phyloP scores from a whole-genome alignment of 2,113 vertebrate genomes.

The Machaerirhynchus nigripectus region DNA sequence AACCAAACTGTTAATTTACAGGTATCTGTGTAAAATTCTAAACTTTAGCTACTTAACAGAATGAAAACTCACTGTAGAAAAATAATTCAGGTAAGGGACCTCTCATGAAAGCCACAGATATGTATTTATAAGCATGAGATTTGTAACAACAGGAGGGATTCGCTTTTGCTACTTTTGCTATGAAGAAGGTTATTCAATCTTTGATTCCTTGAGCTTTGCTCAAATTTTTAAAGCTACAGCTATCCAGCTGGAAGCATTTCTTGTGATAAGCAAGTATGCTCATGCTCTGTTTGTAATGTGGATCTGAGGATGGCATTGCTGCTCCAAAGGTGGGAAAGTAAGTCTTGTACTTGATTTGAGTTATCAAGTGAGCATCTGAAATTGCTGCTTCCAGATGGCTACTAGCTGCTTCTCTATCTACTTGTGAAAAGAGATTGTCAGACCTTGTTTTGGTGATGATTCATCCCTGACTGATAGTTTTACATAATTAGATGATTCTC shows the following conservation, averaged over 20 bases:
- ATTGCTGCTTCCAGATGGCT: constrained; percentile 22
- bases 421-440: constrained; percentile 36
- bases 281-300: not conserved
- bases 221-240: not conserved
- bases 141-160: not conserved
- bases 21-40: not conserved
- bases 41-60: not conserved
- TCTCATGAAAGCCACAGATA: not conserved
- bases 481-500: constrained; percentile 17
- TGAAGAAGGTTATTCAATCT: not conserved
- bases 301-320: not conserved
- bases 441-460: constrained; percentile 38
- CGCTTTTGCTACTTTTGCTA: not conserved
- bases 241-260: not conserved
- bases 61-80: not conserved
- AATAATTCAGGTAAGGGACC: not conserved
- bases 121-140: not conserved
- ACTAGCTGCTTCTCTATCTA: not conserved
- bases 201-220: not conserved
- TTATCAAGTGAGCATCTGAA: constrained; percentile 4
- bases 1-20: not conserved
- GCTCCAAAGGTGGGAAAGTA: not conserved
- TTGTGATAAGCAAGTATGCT: not conserved
- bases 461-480: constrained; percentile 18
- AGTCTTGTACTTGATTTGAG: not conserved